phyloP scores from a whole-genome alignment of 1,140 invertebrate genomes.

The Formica exsecta region DNA sequence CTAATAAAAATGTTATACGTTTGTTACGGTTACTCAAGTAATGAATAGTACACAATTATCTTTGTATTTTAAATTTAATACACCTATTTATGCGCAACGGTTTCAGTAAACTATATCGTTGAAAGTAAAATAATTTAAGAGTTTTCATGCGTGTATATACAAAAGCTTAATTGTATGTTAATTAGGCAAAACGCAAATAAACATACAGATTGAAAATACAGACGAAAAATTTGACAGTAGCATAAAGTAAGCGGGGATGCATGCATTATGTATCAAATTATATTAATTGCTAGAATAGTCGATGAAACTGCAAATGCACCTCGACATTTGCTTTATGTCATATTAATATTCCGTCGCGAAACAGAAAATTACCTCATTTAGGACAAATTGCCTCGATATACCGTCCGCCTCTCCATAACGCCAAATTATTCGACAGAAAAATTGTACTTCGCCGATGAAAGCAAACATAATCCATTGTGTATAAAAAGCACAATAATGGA shows the following conservation, averaged over 20 bases:
- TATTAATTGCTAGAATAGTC: slow-evolving; percentile 63
- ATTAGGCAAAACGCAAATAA: slow-evolving; percentile 51
- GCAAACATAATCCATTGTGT: slow-evolving; percentile 61
- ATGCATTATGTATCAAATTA: slow-evolving; percentile 62
- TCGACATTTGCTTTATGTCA: slow-evolving; percentile 62
- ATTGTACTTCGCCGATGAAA: slow-evolving; percentile 55
- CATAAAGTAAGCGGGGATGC: slow-evolving; percentile 25
- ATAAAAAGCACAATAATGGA: slow-evolving; percentile 50
- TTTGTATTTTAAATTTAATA: not conserved
- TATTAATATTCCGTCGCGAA: slow-evolving; percentile 52
- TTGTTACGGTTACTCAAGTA: not conserved
- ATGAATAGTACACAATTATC: not conserved
- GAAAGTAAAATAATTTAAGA: slow-evolving; percentile 25
- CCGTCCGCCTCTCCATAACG: not conserved
- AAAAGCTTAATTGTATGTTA: slow-evolving; percentile 54
- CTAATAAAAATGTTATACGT: not conserved
- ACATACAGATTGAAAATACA: slow-evolving; percentile 49
- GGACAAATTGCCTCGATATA: slow-evolving; percentile 46
- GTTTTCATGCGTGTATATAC: not conserved
- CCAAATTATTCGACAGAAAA: slow-evolving; percentile 52
- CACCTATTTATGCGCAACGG: not conserved
- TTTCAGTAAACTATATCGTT: slow-evolving; percentile 22
- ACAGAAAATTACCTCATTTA: slow-evolving; percentile 64
- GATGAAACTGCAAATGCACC: slow-evolving; percentile 58
- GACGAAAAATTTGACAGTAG: slow-evolving; percentile 47